These are phyloP conservation scores for Centropristis striata DNA, from an alignment of 2,113 vertebrate genomes.

Conservation along the genomic window DNA sequence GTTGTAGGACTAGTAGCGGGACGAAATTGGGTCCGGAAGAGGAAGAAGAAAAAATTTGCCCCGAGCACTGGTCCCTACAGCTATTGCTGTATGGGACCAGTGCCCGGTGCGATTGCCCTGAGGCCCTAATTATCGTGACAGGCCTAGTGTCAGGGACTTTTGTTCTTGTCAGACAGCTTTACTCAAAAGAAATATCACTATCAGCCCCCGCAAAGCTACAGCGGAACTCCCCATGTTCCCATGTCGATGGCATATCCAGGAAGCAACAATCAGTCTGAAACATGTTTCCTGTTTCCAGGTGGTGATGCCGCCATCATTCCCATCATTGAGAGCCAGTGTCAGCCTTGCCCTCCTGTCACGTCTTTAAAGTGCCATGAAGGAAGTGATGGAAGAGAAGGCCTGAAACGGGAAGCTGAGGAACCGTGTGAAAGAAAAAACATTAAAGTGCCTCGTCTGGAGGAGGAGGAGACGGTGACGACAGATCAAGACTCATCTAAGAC, in stretches of 20 bases:
- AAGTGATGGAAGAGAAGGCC: background rate
- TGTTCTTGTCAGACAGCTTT: background rate
- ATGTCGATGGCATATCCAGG: background rate
- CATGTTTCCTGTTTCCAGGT: conserved; percentile 80
- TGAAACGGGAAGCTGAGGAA: conserved; percentile 53
- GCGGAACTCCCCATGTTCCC: background rate
- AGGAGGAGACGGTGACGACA: conserved; percentile 1
- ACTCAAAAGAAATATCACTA: too few species aligned
- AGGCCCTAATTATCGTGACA: too few species aligned
- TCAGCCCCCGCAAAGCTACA: background rate
- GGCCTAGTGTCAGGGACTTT: background rate
- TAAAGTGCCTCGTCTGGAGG: conserved; percentile 43
- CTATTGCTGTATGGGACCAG: too few species aligned
- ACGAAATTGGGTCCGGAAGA: too few species aligned
- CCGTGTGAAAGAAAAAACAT: background rate
- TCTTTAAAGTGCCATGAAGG: background rate
- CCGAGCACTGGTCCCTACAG: too few species aligned
- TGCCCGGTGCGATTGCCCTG: too few species aligned
- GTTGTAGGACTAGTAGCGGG: too few species aligned
- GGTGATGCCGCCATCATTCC: conserved; percentile 97
- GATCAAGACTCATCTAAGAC: background rate
- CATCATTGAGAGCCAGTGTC: conserved; percentile 79
- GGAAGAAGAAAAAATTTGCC: too few species aligned
- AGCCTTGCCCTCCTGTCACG: conserved; percentile 77
- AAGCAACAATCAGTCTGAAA: background rate